Percentiles rank a stretch among this genome's conserved stretches.
These are phyloP conservation scores for Melanotus villosus DNA, from an alignment of 2,888 invertebrate species.

Conservation along the genomic window DNA sequence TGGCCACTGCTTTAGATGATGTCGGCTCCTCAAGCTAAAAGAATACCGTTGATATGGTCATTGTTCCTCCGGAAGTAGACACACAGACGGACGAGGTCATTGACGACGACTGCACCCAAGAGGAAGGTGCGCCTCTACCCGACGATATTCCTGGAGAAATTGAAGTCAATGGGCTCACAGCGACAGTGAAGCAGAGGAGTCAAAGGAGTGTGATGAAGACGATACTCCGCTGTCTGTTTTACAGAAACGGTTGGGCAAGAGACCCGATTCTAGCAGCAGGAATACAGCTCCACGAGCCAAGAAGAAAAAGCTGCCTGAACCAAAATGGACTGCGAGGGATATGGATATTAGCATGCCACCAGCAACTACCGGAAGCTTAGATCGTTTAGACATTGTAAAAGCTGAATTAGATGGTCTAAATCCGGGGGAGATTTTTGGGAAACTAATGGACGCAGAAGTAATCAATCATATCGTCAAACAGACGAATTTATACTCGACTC, in stretches of 20 bases:
- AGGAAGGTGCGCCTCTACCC: neutral
- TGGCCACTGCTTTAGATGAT: neutral
- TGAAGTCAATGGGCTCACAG: conserved; percentile 2
- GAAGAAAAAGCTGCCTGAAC: neutral
- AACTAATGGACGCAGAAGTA: neutral
- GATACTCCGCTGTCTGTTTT: neutral
- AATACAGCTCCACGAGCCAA: neutral
- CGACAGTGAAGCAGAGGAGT: neutral
- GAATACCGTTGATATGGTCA: neutral
- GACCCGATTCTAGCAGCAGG: no score
- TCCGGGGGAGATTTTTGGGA: conserved; percentile 2
- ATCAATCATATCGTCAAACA: conserved; percentile 1
- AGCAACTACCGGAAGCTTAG: neutral
- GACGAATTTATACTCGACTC: conserved; percentile 14
- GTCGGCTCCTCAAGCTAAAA: neutral
- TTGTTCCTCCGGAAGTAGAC: neutral
- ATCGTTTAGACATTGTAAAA: conserved; percentile 11
- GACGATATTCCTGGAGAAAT: conserved; percentile 1
- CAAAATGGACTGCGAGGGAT: neutral
- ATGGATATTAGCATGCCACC: neutral
- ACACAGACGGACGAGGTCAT: neutral
- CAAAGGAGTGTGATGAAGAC: neutral
- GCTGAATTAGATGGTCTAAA: neutral
- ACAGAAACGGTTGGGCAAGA: neutral
- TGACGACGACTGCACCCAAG: neutral